phyloP scores from a whole-genome alignment of 2,797 vertebrate genomes.

The Aphelocoma californica region DNA sequence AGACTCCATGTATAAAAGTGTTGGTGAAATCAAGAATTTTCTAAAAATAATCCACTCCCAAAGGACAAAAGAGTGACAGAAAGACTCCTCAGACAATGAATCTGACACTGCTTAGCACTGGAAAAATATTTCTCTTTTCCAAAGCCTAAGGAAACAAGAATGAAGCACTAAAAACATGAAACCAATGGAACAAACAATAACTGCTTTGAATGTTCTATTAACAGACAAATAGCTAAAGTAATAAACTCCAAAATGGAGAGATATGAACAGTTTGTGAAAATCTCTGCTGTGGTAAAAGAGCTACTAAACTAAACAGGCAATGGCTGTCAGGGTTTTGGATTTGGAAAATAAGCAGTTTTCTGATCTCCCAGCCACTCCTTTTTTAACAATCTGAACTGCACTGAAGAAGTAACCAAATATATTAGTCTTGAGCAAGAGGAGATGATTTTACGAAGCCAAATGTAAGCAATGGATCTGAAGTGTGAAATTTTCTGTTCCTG shows the following conservation, averaged over 20 bases:
- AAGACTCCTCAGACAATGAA: neutral
- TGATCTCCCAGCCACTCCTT: neutral
- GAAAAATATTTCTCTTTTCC: neutral
- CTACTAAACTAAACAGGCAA: neutral
- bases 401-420: neutral
- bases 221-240: neutral
- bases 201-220: neutral
- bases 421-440: neutral
- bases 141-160: neutral
- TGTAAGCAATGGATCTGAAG: neutral
- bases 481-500: neutral
- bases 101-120: neutral
- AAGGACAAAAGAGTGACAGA: neutral
- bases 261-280: neutral
- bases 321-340: neutral
- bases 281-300: neutral
- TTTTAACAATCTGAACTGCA: neutral
- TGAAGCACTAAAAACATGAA: neutral
- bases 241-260: neutral
- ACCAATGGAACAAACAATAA: neutral
- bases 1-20: neutral
- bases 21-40: neutral
- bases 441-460: neutral
- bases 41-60: neutral
- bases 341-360: slow-evolving; percentile 1